phyloP scores from a whole-genome alignment of 2,888 invertebrate species.

The Phyllotreta striolata region DNA sequence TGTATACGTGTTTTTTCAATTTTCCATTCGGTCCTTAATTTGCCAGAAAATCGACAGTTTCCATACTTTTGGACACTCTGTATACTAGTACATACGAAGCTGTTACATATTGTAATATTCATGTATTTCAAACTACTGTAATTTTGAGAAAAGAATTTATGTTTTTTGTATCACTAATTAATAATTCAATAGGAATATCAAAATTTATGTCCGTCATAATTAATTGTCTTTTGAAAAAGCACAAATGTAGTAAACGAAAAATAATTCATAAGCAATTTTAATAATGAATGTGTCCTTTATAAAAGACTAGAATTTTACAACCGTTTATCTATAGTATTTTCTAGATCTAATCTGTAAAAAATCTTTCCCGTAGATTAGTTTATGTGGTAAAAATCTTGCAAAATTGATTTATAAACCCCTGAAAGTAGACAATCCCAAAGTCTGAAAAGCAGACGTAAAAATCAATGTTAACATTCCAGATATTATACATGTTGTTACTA shows the following conservation, averaged over 20 bases:
- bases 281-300: constrained; percentile 49
- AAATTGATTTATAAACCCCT: constrained; percentile 16
- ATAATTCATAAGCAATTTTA: constrained; percentile 50
- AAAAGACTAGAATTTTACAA: constrained; percentile 48
- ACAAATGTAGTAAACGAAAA: constrained; percentile 30
- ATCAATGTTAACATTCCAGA: constrained; percentile 50
- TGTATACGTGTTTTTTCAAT: no score
- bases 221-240: constrained; percentile 20
- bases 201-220: constrained; percentile 2
- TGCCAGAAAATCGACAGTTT: no score
- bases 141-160: background rate
- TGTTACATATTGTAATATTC: no score
- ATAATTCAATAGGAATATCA: background rate
- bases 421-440: constrained; percentile 52
- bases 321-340: constrained; percentile 41
- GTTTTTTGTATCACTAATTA: background rate
- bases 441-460: constrained; percentile 42
- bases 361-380: constrained; percentile 25
- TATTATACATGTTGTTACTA: constrained; percentile 50
- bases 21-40: no score
- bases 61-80: no score
- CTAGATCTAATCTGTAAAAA: constrained; percentile 39
- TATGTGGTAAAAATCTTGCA: constrained; percentile 23
- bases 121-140: no score
- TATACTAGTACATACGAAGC: no score